Conservation (phyloP, 2,113 vertebrate species). For the Esox niger region DNA sequence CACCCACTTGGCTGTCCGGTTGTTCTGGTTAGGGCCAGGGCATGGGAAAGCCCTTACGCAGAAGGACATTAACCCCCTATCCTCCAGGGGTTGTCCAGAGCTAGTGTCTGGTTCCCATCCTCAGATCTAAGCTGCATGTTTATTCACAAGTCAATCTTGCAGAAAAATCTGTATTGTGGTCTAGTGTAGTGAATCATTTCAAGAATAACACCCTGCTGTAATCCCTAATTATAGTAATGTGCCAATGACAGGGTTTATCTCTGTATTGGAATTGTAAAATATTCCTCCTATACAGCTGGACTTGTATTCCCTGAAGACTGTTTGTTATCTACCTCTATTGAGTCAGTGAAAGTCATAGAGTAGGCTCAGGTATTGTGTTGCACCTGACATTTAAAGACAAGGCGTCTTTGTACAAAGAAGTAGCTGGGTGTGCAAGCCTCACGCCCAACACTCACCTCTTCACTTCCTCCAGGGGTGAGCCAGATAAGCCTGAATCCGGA, state of each 20-base stretch:
- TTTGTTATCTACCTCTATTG: slow-evolving; percentile 9
- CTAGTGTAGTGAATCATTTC: slow-evolving; percentile 12
- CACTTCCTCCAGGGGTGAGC: neutral
- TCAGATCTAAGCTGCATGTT: slow-evolving; percentile 44
- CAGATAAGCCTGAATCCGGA: slow-evolving; percentile 29
- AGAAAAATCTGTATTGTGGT: slow-evolving; percentile 10
- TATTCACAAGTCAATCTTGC: slow-evolving; percentile 32
- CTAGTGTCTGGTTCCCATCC: slow-evolving; percentile 38
- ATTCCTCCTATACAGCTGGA: slow-evolving; percentile 13
- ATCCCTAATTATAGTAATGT: slow-evolving; percentile 38
- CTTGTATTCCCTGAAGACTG: slow-evolving; percentile 7
- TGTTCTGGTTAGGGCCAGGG: slow-evolving; percentile 17
- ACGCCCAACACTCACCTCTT: slow-evolving; percentile 19
- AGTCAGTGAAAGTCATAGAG: slow-evolving; percentile 13
- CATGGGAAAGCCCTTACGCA: neutral
- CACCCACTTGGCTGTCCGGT: slow-evolving; percentile 29
- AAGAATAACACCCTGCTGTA: slow-evolving; percentile 7
- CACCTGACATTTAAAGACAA: slow-evolving; percentile 8
- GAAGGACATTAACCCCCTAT: slow-evolving; percentile 11
- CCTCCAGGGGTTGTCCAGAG: slow-evolving; percentile 46
- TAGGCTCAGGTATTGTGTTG: slow-evolving; percentile 14
- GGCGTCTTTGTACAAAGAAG: slow-evolving; percentile 28
- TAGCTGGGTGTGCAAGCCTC: slow-evolving; percentile 13
- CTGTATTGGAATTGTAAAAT: neutral
- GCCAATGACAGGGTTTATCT: slow-evolving; percentile 14